Base-by-base conservation (phyloP, 2,797 vertebrate genomes). In the Thripadectes ignobilis region DNA sequence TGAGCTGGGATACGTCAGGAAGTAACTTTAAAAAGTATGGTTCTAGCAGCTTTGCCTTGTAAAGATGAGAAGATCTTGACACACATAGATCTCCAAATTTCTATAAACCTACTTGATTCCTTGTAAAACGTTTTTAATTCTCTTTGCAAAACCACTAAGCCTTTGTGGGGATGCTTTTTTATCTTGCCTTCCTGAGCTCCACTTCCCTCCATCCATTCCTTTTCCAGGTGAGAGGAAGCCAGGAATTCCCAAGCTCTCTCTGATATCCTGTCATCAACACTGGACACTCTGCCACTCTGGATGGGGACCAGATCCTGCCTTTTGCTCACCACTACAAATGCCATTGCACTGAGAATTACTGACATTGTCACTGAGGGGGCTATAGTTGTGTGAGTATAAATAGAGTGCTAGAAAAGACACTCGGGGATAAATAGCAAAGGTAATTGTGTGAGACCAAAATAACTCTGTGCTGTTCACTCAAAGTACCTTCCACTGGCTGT, bases 371-470 rank as follows among this genome's bases (percentile, higher is more conserved):
- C 2, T 0, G 16, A 69, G 59, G 32, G 59, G 59, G 41, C 66
- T 73, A 14, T 29, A 55, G 65, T 58, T 76, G 71, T 49, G 54
- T 27, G 83, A 71, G 34, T 92, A 92, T 88, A 94, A 96, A 96
- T 95, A 95, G 75, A 67, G 52, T 7, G 38, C 93, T 92, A 79
- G 76, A 76, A 95, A 86, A 91, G 89, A 30, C 71, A 55, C 69
- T 79, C 45, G 7, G 89, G 89, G 88, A 92, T 94, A 96, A 90
- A 93, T 73, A 79, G 73, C 88, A 79, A 93, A 92, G 66, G 59
- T 74, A 48, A 88, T 82, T 92, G 76, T 77, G 52, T 67, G 68
- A 57, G 74, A 87, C 59, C 59, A 82, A 91, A 95, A 95, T 89
- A 96, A 90, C 83, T 72, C 66, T 0, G 0, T 61, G 63, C 71